phyloP scores from a whole-genome alignment of 2,888 invertebrate genomes.

The Bembecia ichneumoniformis region DNA sequence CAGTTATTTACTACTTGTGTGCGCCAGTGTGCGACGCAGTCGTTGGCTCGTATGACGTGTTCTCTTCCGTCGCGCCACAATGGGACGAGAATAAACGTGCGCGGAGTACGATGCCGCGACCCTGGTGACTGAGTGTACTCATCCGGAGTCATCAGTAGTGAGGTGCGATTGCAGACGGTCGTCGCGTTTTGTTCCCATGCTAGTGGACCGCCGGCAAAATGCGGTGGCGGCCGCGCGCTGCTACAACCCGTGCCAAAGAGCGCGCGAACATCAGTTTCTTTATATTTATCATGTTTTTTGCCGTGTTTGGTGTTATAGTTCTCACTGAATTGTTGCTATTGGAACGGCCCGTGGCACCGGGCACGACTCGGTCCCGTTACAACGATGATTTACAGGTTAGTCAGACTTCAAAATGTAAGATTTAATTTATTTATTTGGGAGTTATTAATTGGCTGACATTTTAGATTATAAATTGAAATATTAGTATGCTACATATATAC shows the following conservation, averaged over 20 bases:
- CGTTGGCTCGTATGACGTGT: conserved; percentile 17
- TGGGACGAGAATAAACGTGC: conserved; percentile 16
- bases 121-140: conserved; percentile 24
- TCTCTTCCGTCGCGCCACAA: conserved; percentile 24
- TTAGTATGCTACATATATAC: too few species aligned
- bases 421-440: too few species aligned
- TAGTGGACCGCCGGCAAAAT: conserved; percentile 38
- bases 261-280: conserved; percentile 91
- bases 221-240: conserved; percentile 66
- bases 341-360: conserved; percentile 71
- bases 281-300: conserved; percentile 92
- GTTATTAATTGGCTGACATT: too few species aligned
- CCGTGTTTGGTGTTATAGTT: conserved; percentile 88
- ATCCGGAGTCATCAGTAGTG: conserved; percentile 24
- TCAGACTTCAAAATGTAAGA: too few species aligned
- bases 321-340: conserved; percentile 84
- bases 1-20: conserved; percentile 25
- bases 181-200: conserved; percentile 34
- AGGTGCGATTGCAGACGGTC: conserved; percentile 31
- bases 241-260: conserved; percentile 76
- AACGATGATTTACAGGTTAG: conserved; percentile 80
- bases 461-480: too few species aligned
- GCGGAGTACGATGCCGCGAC: conserved; percentile 32
- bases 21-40: conserved; percentile 26
- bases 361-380: conserved; percentile 65